These are phyloP conservation scores for Clarias magur DNA, from an alignment of 2,113 vertebrate species.

Conservation along the genomic window DNA sequence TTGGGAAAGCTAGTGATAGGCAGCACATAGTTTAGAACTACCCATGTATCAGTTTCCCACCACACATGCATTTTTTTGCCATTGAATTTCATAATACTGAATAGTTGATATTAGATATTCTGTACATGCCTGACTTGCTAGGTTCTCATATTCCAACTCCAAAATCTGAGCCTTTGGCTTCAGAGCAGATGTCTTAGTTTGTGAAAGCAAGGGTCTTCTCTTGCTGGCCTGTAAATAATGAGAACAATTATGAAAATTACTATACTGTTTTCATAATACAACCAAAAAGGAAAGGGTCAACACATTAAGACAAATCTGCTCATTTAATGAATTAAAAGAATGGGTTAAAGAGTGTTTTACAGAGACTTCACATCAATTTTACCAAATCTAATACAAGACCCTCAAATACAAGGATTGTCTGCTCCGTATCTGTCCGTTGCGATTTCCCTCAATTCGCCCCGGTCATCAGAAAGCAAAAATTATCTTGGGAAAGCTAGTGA, in stretches of 20 bases:
- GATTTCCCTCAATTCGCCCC: conserved; percentile 93
- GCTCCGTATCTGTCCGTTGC: conserved; percentile 99
- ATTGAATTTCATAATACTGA: background rate
- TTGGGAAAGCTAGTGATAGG: conserved; percentile 86
- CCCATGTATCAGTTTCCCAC: conserved; percentile 90
- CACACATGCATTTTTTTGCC: background rate
- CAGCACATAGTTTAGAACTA: conserved; percentile 77
- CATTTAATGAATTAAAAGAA: background rate
- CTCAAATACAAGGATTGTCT: conserved; percentile 66
- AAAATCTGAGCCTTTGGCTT: conserved; percentile 49
- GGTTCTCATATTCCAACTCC: conserved; percentile 56
- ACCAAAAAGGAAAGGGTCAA: background rate
- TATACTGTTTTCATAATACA: background rate
- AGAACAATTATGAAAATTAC: background rate
- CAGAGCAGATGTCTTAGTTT: conserved; percentile 3
- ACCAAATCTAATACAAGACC: background rate
- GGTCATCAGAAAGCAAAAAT: conserved; percentile 94
- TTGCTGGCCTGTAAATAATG: conserved; percentile 22
- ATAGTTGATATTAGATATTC: background rate
- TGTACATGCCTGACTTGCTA: conserved; percentile 55
- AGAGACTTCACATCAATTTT: background rate
- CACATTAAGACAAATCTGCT: background rate
- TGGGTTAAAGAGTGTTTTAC: background rate
- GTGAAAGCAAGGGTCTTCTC: conserved; percentile 7
- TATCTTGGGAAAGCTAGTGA: conserved; percentile 86